Percentiles rank a stretch among this genome's conserved stretches.
Evolutionary conservation across 2,113 vertebrate species (phyloP).

Genomic region (Saccopteryx bilineata): DNA sequence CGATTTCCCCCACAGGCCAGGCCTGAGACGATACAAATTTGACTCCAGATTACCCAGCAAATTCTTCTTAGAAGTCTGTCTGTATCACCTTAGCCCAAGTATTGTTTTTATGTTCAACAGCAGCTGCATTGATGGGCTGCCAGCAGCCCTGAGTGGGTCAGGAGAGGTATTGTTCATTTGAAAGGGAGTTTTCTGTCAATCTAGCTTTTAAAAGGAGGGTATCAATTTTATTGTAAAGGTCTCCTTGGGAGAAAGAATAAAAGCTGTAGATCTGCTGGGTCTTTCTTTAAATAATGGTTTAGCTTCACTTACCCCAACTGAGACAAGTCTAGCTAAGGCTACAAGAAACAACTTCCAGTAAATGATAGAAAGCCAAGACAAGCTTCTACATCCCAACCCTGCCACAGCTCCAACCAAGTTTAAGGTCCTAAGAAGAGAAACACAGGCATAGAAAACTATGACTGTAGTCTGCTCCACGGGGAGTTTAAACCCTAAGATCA

Average conservation of each 20-base stretch:
- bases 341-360: conserved; percentile 2
- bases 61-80: conserved; percentile 46
- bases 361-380: conserved; percentile 27
- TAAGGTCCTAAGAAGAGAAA: background rate
- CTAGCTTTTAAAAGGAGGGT: background rate
- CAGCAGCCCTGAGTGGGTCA: background rate
- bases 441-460: background rate
- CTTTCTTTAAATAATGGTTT: conserved; percentile 57
- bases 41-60: conserved; percentile 1
- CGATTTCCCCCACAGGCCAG: background rate
- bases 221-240: conserved; percentile 61
- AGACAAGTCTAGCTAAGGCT: background rate
- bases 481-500: background rate
- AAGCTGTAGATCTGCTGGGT: background rate
- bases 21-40: background rate
- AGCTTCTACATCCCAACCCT: too few relatives aligned
- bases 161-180: conserved; percentile 30
- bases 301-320: background rate
- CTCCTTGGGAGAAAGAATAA: conserved; percentile 24
- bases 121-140: background rate
- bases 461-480: background rate
- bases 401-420: background rate
- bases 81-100: background rate
- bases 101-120: background rate
- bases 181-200: conserved; percentile 61